Evolutionary conservation across 2,888 invertebrate genomes (phyloP).

Genomic region (Cactoblastis cactorum): DNA sequence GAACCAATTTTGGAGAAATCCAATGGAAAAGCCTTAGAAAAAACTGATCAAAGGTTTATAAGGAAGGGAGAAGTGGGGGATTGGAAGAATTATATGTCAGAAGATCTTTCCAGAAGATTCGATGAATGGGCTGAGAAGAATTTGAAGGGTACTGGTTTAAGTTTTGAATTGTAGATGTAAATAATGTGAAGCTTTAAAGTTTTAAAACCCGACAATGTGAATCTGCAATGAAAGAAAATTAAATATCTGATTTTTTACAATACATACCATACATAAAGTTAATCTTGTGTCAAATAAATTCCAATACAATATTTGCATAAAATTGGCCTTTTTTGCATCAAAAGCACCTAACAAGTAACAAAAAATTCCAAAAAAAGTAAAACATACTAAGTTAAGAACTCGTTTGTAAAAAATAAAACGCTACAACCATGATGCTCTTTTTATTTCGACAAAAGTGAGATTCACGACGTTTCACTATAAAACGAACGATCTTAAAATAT

Average conservation of each 20-base stretch:
- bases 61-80: slow-evolving; percentile 89
- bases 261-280: no score
- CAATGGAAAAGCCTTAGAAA: slow-evolving; percentile 64
- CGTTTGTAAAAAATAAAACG: slow-evolving; percentile 11
- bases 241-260: no score
- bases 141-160: slow-evolving; percentile 80
- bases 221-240: no score
- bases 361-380: slow-evolving; percentile 18
- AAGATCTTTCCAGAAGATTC: slow-evolving; percentile 84
- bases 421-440: slow-evolving; percentile 24
- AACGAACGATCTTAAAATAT: slow-evolving; percentile 17
- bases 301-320: no score
- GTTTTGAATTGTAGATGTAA: no score
- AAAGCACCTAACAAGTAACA: no score
- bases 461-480: slow-evolving; percentile 32
- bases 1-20: slow-evolving; percentile 81
- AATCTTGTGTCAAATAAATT: no score
- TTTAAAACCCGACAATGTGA: no score
- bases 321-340: no score
- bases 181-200: no score
- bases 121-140: slow-evolving; percentile 84
- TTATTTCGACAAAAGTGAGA: slow-evolving; percentile 43
- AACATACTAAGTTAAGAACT: neutral
- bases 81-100: slow-evolving; percentile 88
- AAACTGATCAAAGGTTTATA: slow-evolving; percentile 81